Evolutionary conservation across 2,113 vertebrate genomes (phyloP).

Genomic region (Cinclus cinclus): DNA sequence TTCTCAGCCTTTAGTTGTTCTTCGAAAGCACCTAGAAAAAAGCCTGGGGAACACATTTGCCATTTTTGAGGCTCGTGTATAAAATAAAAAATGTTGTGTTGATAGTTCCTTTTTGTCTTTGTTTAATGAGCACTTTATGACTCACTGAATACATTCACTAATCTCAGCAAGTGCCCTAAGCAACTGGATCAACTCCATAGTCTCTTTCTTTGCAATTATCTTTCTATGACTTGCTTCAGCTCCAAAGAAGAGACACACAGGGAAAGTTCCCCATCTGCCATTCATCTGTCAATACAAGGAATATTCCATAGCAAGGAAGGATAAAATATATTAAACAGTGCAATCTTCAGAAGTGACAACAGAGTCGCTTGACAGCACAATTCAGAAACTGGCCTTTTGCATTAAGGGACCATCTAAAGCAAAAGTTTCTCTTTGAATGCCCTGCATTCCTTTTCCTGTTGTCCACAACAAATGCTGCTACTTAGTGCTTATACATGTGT

Average conservation of each 20-base stretch:
- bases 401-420: neutral
- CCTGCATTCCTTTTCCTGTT: neutral
- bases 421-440: neutral
- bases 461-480: neutral
- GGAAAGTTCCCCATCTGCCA: neutral
- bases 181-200: rapidly evolving
- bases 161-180: neutral
- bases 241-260: neutral
- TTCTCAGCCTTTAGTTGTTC: neutral
- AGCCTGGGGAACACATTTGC: neutral
- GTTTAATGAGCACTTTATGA: neutral
- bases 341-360: neutral
- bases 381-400: neutral
- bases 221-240: neutral
- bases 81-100: neutral
- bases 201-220: neutral
- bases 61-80: neutral
- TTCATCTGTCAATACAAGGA: neutral
- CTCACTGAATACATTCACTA: neutral
- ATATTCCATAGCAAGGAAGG: neutral
- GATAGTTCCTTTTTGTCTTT: neutral
- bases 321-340: neutral
- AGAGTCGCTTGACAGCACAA: neutral
- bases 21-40: neutral
- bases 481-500: neutral